Percentiles rank a stretch among this genome's conserved stretches.
Evolutionary conservation across 2,888 invertebrate genomes (phyloP).

Genomic region (Micropterix aruncella): DNA sequence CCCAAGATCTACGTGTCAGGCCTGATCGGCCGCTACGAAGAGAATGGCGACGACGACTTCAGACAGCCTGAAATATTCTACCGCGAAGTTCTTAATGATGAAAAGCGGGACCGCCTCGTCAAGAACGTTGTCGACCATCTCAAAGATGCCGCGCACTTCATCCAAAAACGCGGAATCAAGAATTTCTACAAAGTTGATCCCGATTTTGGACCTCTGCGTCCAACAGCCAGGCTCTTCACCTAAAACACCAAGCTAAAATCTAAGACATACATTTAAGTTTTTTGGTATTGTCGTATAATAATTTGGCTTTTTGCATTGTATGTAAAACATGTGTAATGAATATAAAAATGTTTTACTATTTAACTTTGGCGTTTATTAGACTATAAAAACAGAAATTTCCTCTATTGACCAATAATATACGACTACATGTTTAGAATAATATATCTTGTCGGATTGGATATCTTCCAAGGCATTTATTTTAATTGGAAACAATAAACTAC

Average conservation of each 20-base stretch:
- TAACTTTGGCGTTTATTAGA: too few species aligned
- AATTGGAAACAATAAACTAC: too few species aligned
- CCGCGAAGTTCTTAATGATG: conserved; percentile 61
- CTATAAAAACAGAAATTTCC: too few species aligned
- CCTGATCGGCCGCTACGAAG: conserved; percentile 68
- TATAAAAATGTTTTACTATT: too few species aligned
- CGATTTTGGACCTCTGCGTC: conserved; percentile 66
- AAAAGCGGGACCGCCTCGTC: conserved; percentile 55
- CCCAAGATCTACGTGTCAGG: conserved; percentile 49
- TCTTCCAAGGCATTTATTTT: too few species aligned
- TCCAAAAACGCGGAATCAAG: conserved; percentile 75
- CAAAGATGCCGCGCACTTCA: conserved; percentile 65
- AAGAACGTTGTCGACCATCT: conserved; percentile 71
- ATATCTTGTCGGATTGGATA: too few species aligned
- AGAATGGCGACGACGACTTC: conserved; percentile 79
- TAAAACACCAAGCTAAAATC: conserved; percentile 42
- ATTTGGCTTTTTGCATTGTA: too few species aligned
- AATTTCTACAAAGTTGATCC: conserved; percentile 71
- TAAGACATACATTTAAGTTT: too few species aligned
- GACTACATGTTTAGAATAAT: too few species aligned
- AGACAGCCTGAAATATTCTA: conserved; percentile 73
- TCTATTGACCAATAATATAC: too few species aligned
- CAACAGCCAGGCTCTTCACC: conserved; percentile 43
- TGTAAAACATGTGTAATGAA: too few species aligned
- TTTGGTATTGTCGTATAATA: too few species aligned